Evolutionary conservation across 2,113 vertebrate species (phyloP).

Genomic region (Heterochromis multidens): DNA sequence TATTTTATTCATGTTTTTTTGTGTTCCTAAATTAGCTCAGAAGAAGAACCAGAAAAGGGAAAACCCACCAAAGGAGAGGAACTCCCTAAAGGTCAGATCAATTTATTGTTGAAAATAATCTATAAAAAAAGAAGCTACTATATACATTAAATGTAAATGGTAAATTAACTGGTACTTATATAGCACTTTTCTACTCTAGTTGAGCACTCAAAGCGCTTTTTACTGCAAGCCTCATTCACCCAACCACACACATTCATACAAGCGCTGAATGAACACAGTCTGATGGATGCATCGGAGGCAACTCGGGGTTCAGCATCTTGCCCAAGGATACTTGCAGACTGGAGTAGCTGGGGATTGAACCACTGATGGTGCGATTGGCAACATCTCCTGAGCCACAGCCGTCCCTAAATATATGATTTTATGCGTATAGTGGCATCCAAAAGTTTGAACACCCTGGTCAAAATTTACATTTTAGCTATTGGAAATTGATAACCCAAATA

Average conservation of each 20-base stretch:
- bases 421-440: background rate
- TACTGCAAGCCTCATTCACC: no score
- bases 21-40: constrained; percentile 71
- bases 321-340: background rate
- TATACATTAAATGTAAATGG: background rate
- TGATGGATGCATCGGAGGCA: accelerated
- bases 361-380: background rate
- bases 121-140: background rate
- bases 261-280: background rate
- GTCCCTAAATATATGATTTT: background rate
- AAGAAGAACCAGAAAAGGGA: constrained; percentile 79
- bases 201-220: no score
- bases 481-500: background rate
- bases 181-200: background rate
- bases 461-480: background rate
- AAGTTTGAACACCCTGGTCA: background rate
- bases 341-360: no score
- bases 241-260: background rate
- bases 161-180: background rate
- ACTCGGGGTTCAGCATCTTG: background rate
- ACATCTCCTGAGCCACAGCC: accelerated
- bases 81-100: constrained; percentile 80
- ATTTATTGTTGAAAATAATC: background rate
- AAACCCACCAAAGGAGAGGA: constrained; percentile 81
- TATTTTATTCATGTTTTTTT: background rate